phyloP scores from a whole-genome alignment of 2,113 vertebrate genomes.

The Limnothrissa miodon region DNA sequence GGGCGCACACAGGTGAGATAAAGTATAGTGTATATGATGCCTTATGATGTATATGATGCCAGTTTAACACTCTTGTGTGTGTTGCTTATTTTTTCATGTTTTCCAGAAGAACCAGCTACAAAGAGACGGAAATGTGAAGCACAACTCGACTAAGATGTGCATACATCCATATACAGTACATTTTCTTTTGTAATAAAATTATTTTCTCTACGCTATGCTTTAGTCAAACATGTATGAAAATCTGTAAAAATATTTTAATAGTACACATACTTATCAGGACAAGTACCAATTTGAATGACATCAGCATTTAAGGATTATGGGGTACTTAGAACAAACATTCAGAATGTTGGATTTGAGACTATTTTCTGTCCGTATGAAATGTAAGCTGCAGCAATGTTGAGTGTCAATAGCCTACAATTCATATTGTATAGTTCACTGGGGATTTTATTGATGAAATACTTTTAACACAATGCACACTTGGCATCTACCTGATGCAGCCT shows the following conservation, averaged over 20 bases:
- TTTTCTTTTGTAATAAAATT: conserved; percentile 31
- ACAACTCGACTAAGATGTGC: conserved; percentile 12
- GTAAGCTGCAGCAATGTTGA: background rate
- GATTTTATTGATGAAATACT: background rate
- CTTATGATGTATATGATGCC: background rate
- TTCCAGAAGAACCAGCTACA: conserved; percentile 71
- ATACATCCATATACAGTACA: conserved; percentile 18
- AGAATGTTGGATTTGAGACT: too few species aligned
- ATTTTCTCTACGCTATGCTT: background rate
- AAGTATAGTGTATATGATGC: too few species aligned
- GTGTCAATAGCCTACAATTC: background rate
- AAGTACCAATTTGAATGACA: background rate
- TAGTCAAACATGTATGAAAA: background rate
- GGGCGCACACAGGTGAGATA: conserved; percentile 71
- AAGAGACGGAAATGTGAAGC: conserved; percentile 78
- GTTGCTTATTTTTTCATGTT: conserved; percentile 18
- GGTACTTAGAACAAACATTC: too few species aligned
- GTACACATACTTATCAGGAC: background rate
- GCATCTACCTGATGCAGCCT: background rate
- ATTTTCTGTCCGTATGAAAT: background rate
- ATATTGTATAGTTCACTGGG: background rate
- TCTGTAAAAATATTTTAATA: conserved; percentile 17
- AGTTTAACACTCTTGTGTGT: background rate
- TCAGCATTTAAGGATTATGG: background rate
- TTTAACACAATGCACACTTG: background rate